Percentiles rank a stretch among this genome's conserved stretches.
These are phyloP conservation scores for Aporophyla nigra DNA, from an alignment of 2,888 invertebrate species.

Conservation along the genomic window DNA sequence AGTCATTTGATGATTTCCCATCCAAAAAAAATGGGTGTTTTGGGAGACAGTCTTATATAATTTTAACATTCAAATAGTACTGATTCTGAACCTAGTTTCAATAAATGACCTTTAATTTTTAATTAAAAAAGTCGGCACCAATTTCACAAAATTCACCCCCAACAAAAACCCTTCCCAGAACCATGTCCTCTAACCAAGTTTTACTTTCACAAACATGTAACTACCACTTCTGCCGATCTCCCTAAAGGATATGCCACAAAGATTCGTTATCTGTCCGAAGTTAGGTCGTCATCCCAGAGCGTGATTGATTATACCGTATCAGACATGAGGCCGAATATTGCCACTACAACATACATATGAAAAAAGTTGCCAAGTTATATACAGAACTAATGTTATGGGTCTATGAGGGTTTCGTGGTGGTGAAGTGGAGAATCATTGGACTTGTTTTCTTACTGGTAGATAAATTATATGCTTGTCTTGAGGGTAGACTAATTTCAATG, in stretches of 20 bases:
- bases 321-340: slow-evolving; percentile 39
- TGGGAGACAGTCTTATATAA: no score
- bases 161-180: background rate
- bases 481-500: no score
- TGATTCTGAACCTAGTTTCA: no score
- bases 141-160: background rate
- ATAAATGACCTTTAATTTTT: no score
- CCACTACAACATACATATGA: slow-evolving; percentile 46
- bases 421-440: background rate
- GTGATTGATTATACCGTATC: slow-evolving; percentile 59
- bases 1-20: no score
- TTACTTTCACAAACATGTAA: slow-evolving; percentile 1
- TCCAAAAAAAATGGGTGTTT: no score
- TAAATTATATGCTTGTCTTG: background rate
- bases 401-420: slow-evolving; percentile 8
- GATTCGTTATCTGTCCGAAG: slow-evolving; percentile 35
- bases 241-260: slow-evolving; percentile 27
- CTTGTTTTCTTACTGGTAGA: background rate
- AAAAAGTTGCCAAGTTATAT: slow-evolving; percentile 53
- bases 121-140: no score
- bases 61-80: no score
- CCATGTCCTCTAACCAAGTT: slow-evolving; percentile 2
- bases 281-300: slow-evolving; percentile 37
- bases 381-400: slow-evolving; percentile 28
- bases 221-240: slow-evolving; percentile 25